phyloP scores from a whole-genome alignment of 2,113 vertebrate genomes.

The Protomyctophum bolini region DNA sequence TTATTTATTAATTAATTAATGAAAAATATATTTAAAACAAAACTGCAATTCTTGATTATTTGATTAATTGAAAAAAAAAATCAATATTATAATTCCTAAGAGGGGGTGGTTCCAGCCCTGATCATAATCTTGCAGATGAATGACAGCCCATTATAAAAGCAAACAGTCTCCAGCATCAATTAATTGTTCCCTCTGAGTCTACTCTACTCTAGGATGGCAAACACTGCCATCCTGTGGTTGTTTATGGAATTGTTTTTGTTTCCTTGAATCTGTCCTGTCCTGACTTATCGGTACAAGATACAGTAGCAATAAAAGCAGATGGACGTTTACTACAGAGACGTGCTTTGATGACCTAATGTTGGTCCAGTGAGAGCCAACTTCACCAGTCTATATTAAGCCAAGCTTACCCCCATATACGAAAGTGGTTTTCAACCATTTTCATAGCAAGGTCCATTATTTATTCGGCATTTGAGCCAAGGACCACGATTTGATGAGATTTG shows the following conservation, averaged over 20 bases:
- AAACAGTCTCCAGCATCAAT: background rate
- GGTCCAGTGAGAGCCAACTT: background rate
- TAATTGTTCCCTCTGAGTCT: background rate
- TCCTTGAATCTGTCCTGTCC: slow-evolving; percentile 3
- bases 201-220: slow-evolving; percentile 18
- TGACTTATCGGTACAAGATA: background rate
- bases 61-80: too few species aligned
- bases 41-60: background rate
- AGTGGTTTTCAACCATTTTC: too few species aligned
- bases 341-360: background rate
- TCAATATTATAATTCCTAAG: too few species aligned
- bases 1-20: too few species aligned
- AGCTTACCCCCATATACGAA: too few species aligned
- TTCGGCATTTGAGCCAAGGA: too few species aligned
- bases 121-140: background rate
- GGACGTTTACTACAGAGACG: background rate
- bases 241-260: slow-evolving; percentile 28
- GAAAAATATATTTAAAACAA: background rate
- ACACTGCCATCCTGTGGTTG: slow-evolving; percentile 69
- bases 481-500: too few species aligned
- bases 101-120: too few species aligned
- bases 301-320: background rate
- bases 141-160: background rate
- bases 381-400: too few species aligned
- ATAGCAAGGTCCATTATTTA: too few species aligned